Evolutionary conservation across 2,113 vertebrate genomes (phyloP), one percentile per base, ranked within the genome.

Genomic region (Forbesichthys papilliferus): DNA sequence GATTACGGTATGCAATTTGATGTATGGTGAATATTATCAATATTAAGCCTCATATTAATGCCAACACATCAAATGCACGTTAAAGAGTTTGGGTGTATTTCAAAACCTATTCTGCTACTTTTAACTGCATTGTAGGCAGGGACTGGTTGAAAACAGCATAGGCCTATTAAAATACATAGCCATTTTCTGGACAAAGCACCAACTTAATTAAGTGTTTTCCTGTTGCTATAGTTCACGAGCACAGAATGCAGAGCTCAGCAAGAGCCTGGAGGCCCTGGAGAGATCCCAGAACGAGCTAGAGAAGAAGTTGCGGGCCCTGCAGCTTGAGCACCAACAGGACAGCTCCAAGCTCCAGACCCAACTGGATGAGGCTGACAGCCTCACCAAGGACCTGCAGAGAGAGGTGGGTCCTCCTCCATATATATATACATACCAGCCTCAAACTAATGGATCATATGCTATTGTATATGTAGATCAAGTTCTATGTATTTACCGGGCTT

Each of bases 301-400:
- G 90, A 93, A 90, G 88, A 91, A 93, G 71, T 87, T 98, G 89
- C 92, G 90, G 57, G 92, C 90, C 61, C 84, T 95, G 87, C 94
- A 94, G 93, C 94, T 95, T 74, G 93, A 97, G 76, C 95, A 96
- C 85, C 94, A 94, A 73, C 93, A 91, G 69, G 94, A 98, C 81
- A 93, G 93, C 77, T 77, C 83, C 72, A 90, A 91, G 82, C 87
- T 98, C 72, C 96, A 96, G 87, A 90, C 81, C 74, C 95, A 96
- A 57, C 94, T 98, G 88, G 94, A 91, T 75, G 95, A 95, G 70
- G 94, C 96, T 70, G 93, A 95, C 78, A 93, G 83, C 81, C 92
- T 90, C 89, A 95, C 94, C 86, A 93, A 94, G 88, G 91, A 93
- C 79, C 92, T 95, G 83, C 95, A 96, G 89, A 96, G 90, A 91